These are phyloP conservation scores for Lithobates sylvaticus DNA, from an alignment of 2,797 vertebrate species.

Conservation along the genomic window DNA sequence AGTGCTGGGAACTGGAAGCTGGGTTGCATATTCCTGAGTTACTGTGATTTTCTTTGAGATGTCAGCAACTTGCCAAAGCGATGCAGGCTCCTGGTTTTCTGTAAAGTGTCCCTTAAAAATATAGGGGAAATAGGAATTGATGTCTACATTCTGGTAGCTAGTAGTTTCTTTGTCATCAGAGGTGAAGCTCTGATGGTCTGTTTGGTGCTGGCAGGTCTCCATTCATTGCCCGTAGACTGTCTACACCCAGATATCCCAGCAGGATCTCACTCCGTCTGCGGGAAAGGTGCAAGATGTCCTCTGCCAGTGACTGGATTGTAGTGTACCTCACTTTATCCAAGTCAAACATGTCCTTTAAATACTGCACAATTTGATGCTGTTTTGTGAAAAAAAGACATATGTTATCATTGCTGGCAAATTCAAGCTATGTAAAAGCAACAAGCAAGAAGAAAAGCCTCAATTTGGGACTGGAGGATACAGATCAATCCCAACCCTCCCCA, in stretches of 20 bases:
- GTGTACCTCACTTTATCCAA: constrained; percentile 97
- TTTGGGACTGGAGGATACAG: too few relatives aligned
- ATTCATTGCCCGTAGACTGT: constrained; percentile 80
- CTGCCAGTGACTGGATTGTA: constrained; percentile 82
- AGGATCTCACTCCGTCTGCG: constrained; percentile 94
- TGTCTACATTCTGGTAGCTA: neutral
- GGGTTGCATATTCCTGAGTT: too few relatives aligned
- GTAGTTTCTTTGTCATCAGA: neutral
- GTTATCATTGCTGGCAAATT: neutral
- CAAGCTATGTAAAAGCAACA: neutral
- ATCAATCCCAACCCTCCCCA: too few relatives aligned
- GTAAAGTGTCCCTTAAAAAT: too few relatives aligned
- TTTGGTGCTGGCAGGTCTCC: constrained; percentile 71
- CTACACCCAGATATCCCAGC: constrained; percentile 87
- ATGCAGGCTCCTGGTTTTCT: too few relatives aligned
- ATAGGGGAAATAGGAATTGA: too few relatives aligned
- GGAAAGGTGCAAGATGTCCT: constrained; percentile 94
- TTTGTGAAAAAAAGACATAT: neutral
- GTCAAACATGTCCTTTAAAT: constrained; percentile 98
- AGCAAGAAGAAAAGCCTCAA: neutral
- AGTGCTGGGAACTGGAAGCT: too few relatives aligned
- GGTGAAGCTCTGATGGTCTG: constrained; percentile 63
- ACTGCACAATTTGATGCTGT: constrained; percentile 97
- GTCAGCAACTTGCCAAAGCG: too few relatives aligned
- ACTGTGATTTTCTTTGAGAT: too few relatives aligned